These are phyloP conservation scores for Cinclus cinclus DNA, from an alignment of 2,113 vertebrate species.

Conservation along the genomic window DNA sequence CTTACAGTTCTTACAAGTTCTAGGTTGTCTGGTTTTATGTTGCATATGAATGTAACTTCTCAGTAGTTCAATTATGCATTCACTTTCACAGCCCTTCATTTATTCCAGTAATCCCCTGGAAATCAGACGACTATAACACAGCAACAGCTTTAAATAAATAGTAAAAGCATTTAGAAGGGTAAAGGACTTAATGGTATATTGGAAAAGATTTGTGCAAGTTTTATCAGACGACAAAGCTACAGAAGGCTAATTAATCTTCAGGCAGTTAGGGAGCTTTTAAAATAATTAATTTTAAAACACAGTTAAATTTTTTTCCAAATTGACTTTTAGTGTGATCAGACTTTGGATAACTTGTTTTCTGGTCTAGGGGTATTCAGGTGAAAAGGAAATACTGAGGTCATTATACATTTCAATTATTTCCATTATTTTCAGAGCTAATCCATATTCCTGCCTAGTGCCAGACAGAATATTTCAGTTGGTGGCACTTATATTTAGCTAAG, in stretches of 20 bases:
- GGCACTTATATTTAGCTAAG: slow-evolving; percentile 54
- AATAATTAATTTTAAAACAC: neutral
- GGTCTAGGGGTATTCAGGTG: neutral
- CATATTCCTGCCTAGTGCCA: neutral
- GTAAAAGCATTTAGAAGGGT: neutral
- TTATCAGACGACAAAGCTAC: neutral
- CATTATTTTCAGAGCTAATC: slow-evolving; percentile 6
- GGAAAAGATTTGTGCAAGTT: neutral
- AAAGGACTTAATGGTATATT: neutral
- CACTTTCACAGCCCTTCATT: neutral
- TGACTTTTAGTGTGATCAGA: neutral
- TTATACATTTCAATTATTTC: neutral
- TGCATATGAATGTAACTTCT: neutral
- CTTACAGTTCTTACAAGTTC: neutral
- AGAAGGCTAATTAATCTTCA: neutral
- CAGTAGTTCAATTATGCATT: neutral
- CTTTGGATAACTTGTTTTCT: neutral
- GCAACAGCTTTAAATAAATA: neutral
- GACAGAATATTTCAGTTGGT: slow-evolving; percentile 12
- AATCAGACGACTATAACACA: neutral
- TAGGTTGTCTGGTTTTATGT: neutral
- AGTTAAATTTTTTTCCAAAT: neutral
- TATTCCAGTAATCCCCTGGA: neutral
- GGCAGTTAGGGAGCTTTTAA: neutral
- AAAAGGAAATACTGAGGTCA: slow-evolving; percentile 7